These are phyloP conservation scores for Gadus macrocephalus DNA, from an alignment of 2,113 vertebrate genomes.

Conservation along the genomic window DNA sequence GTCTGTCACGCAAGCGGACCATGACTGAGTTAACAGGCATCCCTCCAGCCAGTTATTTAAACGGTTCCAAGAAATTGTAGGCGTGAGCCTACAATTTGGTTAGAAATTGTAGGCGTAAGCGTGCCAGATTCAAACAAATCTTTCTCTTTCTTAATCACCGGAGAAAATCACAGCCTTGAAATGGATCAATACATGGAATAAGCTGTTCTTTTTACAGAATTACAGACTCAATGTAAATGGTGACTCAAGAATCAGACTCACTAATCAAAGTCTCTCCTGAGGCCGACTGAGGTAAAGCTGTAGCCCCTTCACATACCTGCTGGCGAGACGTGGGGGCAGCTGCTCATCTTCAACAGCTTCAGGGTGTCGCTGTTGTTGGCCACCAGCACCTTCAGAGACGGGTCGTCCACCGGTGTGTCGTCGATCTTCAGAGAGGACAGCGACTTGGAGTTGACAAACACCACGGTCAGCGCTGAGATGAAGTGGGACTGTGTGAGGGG, in stretches of 20 bases:
- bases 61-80: constrained; percentile 17
- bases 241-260: no score
- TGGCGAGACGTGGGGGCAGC: constrained; percentile 79
- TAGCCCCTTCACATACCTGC: constrained; percentile 56
- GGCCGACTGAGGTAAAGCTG: background rate
- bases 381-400: constrained; percentile 93
- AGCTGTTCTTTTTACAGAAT: background rate
- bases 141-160: background rate
- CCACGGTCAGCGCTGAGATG: constrained; percentile 94
- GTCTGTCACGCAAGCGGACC: background rate
- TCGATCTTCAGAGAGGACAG: constrained; percentile 95
- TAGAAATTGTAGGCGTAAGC: constrained; percentile 10
- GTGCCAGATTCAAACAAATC: constrained; percentile 1
- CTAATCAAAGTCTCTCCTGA: no score
- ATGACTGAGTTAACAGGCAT: constrained; percentile 12
- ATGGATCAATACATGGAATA: background rate
- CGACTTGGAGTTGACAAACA: constrained; percentile 98
- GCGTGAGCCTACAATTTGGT: no score
- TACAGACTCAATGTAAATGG: background rate
- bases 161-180: constrained; percentile 13
- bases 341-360: constrained; percentile 95
- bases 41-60: background rate
- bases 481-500: constrained; percentile 66
- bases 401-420: constrained; percentile 94
- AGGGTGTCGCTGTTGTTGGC: constrained; percentile 95